These are phyloP conservation scores for Harmothoe impar DNA, from an alignment of 2,888 invertebrate species.

Conservation along the genomic window DNA sequence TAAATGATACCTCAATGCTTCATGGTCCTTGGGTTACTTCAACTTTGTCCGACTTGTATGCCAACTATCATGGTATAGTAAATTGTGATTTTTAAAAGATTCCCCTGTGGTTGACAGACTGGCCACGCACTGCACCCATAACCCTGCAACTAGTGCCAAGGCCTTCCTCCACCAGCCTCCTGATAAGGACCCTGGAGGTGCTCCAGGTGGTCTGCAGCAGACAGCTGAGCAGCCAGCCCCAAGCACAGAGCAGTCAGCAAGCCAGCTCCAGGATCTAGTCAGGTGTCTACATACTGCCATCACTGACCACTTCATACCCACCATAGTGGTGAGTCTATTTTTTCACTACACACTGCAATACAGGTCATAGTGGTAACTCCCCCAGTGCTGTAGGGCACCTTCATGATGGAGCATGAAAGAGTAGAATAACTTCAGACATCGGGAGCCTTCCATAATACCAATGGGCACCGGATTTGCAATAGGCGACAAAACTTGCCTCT, in stretches of 20 bases:
- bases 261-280: not conserved
- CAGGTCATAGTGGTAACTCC: not conserved
- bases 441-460: not conserved
- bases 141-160: not conserved
- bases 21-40: no score
- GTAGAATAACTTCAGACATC: not conserved
- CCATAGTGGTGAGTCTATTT: not conserved
- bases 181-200: not conserved
- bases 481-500: no score
- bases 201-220: not conserved
- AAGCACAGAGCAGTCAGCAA: not conserved
- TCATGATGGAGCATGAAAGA: no score
- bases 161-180: not conserved
- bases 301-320: slow-evolving; percentile 35
- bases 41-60: no score
- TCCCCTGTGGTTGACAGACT: not conserved
- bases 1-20: no score
- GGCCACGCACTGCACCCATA: not conserved
- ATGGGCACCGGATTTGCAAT: no score
- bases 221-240: not conserved
- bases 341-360: not conserved
- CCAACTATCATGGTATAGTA: no score
- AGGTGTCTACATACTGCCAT: not conserved
- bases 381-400: not conserved
- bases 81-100: not conserved